Conservation (phyloP, 2,888 invertebrate genomes). For the Erannis defoliaria region DNA sequence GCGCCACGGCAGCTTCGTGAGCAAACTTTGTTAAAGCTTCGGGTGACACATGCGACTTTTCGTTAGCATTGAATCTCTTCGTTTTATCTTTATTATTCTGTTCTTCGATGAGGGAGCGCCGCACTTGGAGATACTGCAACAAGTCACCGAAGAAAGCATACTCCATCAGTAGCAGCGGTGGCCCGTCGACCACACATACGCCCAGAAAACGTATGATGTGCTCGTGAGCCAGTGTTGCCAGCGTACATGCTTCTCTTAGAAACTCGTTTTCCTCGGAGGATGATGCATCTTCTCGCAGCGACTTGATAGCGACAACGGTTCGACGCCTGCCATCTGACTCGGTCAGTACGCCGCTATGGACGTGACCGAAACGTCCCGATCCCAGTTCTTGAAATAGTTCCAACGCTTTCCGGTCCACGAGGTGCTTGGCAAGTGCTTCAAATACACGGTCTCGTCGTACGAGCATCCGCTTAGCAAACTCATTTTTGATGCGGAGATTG, state of each 20-base stretch:
- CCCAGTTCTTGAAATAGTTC: conserved; percentile 62
- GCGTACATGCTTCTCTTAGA: conserved; percentile 94
- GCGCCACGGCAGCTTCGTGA: conserved; percentile 58
- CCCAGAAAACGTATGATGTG: conserved; percentile 94
- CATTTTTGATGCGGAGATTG: no score
- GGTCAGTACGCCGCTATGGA: conserved; percentile 58
- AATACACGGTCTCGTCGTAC: conserved; percentile 21
- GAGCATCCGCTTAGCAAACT: conserved; percentile 27
- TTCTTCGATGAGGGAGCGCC: conserved; percentile 90
- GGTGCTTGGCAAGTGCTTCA: neutral
- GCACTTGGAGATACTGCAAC: conserved; percentile 90
- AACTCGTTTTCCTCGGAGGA: conserved; percentile 91
- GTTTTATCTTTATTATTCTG: no score
- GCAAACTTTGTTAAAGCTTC: conserved; percentile 62
- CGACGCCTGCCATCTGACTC: conserved; percentile 43
- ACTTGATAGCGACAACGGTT: conserved; percentile 92
- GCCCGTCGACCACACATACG: conserved; percentile 91
- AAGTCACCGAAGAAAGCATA: conserved; percentile 97
- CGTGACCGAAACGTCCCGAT: conserved; percentile 66
- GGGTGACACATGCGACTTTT: conserved; percentile 54
- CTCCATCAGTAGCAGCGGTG: conserved; percentile 96
- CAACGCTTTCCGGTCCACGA: conserved; percentile 52
- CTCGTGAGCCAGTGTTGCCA: conserved; percentile 94
- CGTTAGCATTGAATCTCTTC: conserved; percentile 85
- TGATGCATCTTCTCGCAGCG: conserved; percentile 91